Evolutionary conservation across 2,888 invertebrate species (phyloP).

Genomic region (Scrobipalpa atriplicella): DNA sequence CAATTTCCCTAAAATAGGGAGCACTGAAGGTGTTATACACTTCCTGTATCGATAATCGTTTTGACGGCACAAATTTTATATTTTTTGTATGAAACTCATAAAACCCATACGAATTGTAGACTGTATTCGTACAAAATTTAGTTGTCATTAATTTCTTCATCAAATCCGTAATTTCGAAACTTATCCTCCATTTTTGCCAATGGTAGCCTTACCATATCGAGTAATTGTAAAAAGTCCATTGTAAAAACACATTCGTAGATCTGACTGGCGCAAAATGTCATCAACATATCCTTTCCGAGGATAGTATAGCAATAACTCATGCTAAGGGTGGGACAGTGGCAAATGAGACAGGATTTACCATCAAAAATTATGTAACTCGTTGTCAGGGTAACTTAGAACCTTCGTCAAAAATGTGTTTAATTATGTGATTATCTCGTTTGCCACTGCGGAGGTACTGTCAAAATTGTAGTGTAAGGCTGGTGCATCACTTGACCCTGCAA

Average conservation of each 20-base stretch:
- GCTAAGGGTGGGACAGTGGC: slow-evolving; percentile 13
- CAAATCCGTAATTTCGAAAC: background rate
- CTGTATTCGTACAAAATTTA: background rate
- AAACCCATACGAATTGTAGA: background rate
- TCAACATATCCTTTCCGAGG: slow-evolving; percentile 4
- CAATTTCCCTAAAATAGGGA: background rate
- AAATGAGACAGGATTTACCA: slow-evolving; percentile 3
- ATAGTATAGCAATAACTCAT: slow-evolving; percentile 9
- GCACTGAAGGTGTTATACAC: background rate
- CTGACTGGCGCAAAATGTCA: slow-evolving; percentile 19
- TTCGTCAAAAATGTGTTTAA: background rate
- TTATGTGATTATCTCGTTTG: slow-evolving; percentile 8
- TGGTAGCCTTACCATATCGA: slow-evolving; percentile 18
- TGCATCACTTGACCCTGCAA: slow-evolving; percentile 12
- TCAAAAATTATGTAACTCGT: slow-evolving; percentile 5
- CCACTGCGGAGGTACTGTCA: slow-evolving; percentile 20
- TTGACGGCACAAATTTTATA: slow-evolving; percentile 20
- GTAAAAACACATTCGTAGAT: slow-evolving; percentile 13
- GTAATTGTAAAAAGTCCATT: background rate
- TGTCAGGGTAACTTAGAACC: background rate
- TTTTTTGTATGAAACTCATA: slow-evolving; percentile 14
- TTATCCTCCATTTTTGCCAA: slow-evolving; percentile 1
- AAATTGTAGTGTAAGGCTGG: slow-evolving; percentile 28
- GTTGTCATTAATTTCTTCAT: too few relatives aligned
- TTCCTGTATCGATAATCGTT: background rate